These are phyloP conservation scores for Drosophila sturtevanti DNA, from an alignment of 1,140 invertebrate genomes.

Conservation along the genomic window DNA sequence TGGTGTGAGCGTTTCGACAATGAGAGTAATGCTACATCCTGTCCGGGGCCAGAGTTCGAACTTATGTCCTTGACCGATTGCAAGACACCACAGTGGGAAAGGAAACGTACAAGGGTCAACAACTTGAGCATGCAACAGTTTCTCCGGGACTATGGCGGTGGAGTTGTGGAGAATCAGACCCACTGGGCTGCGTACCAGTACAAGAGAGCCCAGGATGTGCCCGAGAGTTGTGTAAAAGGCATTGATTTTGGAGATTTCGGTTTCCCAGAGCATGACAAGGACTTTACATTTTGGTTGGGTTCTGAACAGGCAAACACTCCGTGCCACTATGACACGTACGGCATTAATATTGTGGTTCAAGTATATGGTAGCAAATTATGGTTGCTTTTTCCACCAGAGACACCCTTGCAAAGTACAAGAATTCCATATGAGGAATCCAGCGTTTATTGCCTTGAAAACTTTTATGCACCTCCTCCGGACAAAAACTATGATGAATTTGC, in stretches of 20 bases:
- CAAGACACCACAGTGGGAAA: slow-evolving; percentile 90
- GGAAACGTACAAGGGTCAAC: slow-evolving; percentile 84
- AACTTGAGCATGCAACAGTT: slow-evolving; percentile 86
- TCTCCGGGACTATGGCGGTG: slow-evolving; percentile 81
- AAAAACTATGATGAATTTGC: slow-evolving; percentile 36
- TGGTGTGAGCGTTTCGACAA: slow-evolving; percentile 83
- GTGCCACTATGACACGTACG: slow-evolving; percentile 97
- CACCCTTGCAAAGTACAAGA: slow-evolving; percentile 90
- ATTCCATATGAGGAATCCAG: slow-evolving; percentile 99
- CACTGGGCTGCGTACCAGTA: slow-evolving; percentile 85
- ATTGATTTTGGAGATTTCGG: slow-evolving; percentile 85
- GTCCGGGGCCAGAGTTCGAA: slow-evolving; percentile 81
- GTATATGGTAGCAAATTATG: slow-evolving; percentile 95
- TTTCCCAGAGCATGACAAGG: slow-evolving; percentile 86
- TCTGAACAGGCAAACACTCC: slow-evolving; percentile 94
- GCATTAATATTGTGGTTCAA: slow-evolving; percentile 95
- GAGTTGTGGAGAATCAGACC: slow-evolving; percentile 63
- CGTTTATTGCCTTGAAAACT: slow-evolving; percentile 94
- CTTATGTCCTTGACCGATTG: slow-evolving; percentile 76
- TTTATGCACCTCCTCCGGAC: slow-evolving; percentile 85
- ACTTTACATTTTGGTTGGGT: slow-evolving; percentile 96
- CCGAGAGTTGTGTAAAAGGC: slow-evolving; percentile 47
- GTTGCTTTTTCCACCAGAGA: slow-evolving; percentile 94
- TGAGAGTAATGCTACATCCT: slow-evolving; percentile 37
- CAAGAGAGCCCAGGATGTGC: slow-evolving; percentile 58